Evolutionary conservation across 1,140 invertebrate species (phyloP).

Genomic region (honey bee (Apis mellifera)): Amel_HAv3.1 CM009933.2:333501-334000

Average conservation of each 20-base stretch:
- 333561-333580: constrained; percentile 28
- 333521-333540: not conserved
- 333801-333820: not conserved
- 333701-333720: constrained; percentile 19
- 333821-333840: no score
- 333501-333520: not conserved
- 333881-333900: no score
- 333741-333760: not conserved
- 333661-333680: constrained; percentile 42
- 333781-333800: not conserved
- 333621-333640: constrained; percentile 23
- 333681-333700: constrained; percentile 29
- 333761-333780: no score
- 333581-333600: constrained; percentile 30
- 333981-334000: no score
- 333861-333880: not conserved
- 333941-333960: not conserved
- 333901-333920: not conserved
- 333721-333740: not conserved
- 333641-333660: constrained; percentile 42
- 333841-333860: not conserved
- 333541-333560: constrained; percentile 5
- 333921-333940: not conserved
- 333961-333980: not conserved
- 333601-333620: constrained; percentile 51